Base-by-base conservation (phyloP, 2,888 invertebrate species). In the Leucophora obtusa region DNA sequence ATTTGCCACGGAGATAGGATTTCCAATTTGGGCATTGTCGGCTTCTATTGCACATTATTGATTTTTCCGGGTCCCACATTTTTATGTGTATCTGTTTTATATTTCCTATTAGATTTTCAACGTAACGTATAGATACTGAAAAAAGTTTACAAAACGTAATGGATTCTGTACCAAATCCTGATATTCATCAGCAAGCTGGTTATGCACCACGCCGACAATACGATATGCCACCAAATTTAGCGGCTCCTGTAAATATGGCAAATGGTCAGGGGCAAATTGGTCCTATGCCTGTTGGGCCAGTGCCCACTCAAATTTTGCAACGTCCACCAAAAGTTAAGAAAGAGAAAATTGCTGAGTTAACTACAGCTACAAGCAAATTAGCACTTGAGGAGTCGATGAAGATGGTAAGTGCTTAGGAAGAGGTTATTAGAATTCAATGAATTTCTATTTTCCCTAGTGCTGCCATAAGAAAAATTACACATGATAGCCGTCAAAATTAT, bases 151-250 rank as follows among this genome's bases (percentile, higher is more conserved):
- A 17, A 79, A 62, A 53, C 10, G 54, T 35, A 65, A 81, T 81
- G 81, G 70, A 77, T 14, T 15, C 76, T 21, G 51, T 47, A 51
- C 66, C 73, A 18, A 75, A 59, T 54, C 53, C 68, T 38, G 82
- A 78, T 9, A n/a, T 35, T 11, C 85, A 84, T 9, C 84, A 83
- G 35, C 86, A 87, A 77, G 82, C 85, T n/a, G 89, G 89, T 2
- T 89, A 85, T 76, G 89, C 89, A 38, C 89, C 89, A 9, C 87
- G 89, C 9, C 89, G 89, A 24, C 87, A 87, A 51, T 89, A 88
- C 78, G 88, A 89, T 10, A 72, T 50, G 9, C 58, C 43, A 33
- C 3, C 28, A 6, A 79, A 60, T 60, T 76, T 84, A 14, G 62
- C 83, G 9, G 76, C 78, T 59, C 71, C 75, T 6, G 28, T 60